These are phyloP conservation scores for Acridotheres tristis DNA, from an alignment of 2,797 vertebrate genomes.

Conservation along the genomic window DNA sequence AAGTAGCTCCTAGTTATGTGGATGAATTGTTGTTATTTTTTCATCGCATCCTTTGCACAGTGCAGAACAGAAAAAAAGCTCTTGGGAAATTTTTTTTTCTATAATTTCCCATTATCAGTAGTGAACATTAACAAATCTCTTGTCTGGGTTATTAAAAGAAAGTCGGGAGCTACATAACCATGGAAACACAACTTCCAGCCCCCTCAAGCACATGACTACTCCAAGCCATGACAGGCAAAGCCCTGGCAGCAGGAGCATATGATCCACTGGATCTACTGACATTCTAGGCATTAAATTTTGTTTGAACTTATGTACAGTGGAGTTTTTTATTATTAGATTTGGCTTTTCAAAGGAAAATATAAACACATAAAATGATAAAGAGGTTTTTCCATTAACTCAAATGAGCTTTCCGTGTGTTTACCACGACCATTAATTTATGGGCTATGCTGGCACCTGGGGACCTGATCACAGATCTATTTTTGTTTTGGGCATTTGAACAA, in stretches of 20 bases:
- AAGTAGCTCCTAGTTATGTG: background rate
- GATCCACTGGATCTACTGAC: background rate
- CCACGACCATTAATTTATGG: background rate
- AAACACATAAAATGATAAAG: background rate
- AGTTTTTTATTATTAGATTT: background rate
- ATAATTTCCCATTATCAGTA: background rate
- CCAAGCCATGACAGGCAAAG: background rate
- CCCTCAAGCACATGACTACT: constrained; percentile 42
- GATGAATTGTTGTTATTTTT: constrained; percentile 1
- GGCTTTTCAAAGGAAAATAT: background rate
- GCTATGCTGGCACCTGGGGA: background rate
- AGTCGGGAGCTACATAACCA: constrained; percentile 38
- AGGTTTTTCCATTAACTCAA: background rate
- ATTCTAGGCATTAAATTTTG: background rate
- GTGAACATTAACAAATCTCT: constrained; percentile 37
- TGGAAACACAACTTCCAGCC: constrained; percentile 56
- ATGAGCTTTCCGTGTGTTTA: background rate
- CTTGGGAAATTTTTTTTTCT: background rate
- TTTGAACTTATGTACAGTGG: background rate
- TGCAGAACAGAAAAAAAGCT: background rate
- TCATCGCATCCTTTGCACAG: background rate
- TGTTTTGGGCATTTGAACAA: background rate
- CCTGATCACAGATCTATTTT: background rate
- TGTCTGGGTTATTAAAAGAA: constrained; percentile 58
- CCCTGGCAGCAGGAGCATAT: background rate